Base-by-base conservation (phyloP, 2,888 invertebrate genomes). In the Punctoribates punctum region DNA sequence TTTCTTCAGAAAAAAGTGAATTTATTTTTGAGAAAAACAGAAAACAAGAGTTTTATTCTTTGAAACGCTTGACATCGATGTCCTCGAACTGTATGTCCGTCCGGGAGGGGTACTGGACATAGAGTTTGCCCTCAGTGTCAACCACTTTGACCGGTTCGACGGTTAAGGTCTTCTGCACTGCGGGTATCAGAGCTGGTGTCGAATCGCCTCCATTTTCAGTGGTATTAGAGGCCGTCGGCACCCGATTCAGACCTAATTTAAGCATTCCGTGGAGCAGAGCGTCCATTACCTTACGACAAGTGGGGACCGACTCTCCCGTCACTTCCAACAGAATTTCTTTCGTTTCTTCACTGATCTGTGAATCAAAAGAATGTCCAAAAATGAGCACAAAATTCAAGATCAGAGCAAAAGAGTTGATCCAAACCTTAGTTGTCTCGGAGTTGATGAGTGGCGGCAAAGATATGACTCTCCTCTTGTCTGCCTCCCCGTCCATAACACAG, bases 361-460 rank as follows among this genome's bases (percentile, higher is more conserved):
- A 79, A 78, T 77, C 72, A 73, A 48, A 27, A 70, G 20, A 54
- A 38, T 70, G 48, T 17, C 42, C 38, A 65, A 57, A 70, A 70
- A 75, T 23, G 6, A 13, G 29, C 11, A 54, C 23, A 75, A 25
- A 62, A 54, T 54, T 54, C 15, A 60, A 6, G n/a, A 15, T 72
- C 57, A 17, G 46, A 25, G 62, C 20, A 54, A 75, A 57, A 42
- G 34, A 34, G 34, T 8, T 51, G 51, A 62, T 46, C 48, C 79
- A 79, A 83, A 91, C 91, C 87, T 93, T 93, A 1, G 92, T 90
- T 78, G 87, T 85, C 74, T 93, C 92, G 77, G 91, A 89, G 84
- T 94, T 93, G 25, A 93, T 93, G 80, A 94, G 90, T 0, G 94
- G 93, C 15, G 93, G 93, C 82, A 94, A 90, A 57, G 93, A 93